phyloP scores from a whole-genome alignment of 2,888 invertebrate genomes.

The Amblyjoppa fuscipennis region DNA sequence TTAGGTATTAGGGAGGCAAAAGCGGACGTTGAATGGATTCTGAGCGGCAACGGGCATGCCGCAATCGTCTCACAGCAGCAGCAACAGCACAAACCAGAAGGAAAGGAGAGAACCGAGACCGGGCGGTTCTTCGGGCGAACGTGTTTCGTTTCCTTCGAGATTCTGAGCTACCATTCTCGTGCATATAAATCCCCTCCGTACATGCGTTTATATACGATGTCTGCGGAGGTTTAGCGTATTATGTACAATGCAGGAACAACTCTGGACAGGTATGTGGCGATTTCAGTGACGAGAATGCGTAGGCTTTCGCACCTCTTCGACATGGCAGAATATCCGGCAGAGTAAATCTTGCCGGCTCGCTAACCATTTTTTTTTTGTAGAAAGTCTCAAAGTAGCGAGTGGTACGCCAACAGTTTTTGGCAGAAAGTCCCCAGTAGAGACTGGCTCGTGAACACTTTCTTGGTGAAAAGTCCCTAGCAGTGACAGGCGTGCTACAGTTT shows the following conservation, averaged over 20 bases:
- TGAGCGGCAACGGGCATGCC: constrained; percentile 42
- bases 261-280: constrained; percentile 32
- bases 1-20: constrained; percentile 62
- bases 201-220: constrained; percentile 32
- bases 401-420: background rate
- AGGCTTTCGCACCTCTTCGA: constrained; percentile 47
- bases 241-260: constrained; percentile 40
- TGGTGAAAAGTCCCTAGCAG: too few species aligned
- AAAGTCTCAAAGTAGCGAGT: background rate
- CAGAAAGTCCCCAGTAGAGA: background rate
- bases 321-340: constrained; percentile 2
- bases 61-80: constrained; percentile 55
- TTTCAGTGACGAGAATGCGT: constrained; percentile 50
- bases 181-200: constrained; percentile 49
- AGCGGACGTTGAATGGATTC: constrained; percentile 52
- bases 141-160: constrained; percentile 31
- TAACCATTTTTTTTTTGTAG: background rate
- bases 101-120: constrained; percentile 52
- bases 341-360: constrained; percentile 13
- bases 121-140: constrained; percentile 47
- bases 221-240: background rate
- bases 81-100: constrained; percentile 38
- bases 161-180: constrained; percentile 54
- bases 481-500: background rate
- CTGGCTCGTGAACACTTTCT: too few species aligned